Percentiles rank a stretch among this genome's conserved stretches.
phyloP scores from a whole-genome alignment of 2,113 vertebrate species.

The Gymnocephalus cernua region DNA sequence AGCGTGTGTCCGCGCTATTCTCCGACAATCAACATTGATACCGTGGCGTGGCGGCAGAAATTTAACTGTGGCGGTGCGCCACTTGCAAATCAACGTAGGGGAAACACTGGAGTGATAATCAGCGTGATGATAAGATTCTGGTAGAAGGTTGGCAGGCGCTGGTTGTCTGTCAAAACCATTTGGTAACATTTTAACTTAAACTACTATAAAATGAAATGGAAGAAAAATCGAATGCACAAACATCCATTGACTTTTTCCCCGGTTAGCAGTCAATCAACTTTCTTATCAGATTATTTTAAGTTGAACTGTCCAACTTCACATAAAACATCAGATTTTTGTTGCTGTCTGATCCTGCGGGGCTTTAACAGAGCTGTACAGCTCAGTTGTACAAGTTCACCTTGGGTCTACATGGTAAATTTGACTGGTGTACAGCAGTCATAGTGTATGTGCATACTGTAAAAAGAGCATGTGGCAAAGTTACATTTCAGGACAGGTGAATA shows the following conservation, averaged over 20 bases:
- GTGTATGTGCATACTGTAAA: background rate
- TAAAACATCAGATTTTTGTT: background rate
- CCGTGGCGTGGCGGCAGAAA: too few species aligned
- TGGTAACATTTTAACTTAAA: background rate
- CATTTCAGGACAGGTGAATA: background rate
- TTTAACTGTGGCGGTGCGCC: too few species aligned
- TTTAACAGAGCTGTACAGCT: constrained; percentile 10
- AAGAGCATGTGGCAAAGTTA: background rate
- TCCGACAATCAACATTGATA: too few species aligned
- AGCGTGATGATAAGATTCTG: constrained; percentile 28
- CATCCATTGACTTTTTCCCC: constrained; percentile 5
- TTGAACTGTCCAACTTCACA: constrained; percentile 9
- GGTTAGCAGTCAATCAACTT: background rate
- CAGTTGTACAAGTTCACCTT: constrained; percentile 14
- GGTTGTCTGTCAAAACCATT: constrained; percentile 14
- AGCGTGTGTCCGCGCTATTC: too few species aligned
- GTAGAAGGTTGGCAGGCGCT: background rate
- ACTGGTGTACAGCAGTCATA: background rate
- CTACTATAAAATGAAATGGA: background rate
- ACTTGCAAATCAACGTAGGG: too few species aligned
- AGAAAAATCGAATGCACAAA: background rate
- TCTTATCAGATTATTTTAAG: constrained; percentile 28
- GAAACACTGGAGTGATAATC: too few species aligned
- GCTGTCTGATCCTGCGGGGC: background rate
- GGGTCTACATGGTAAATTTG: background rate